Base-by-base conservation (phyloP, 2,888 invertebrate species). In the Magallana nippona region DNA sequence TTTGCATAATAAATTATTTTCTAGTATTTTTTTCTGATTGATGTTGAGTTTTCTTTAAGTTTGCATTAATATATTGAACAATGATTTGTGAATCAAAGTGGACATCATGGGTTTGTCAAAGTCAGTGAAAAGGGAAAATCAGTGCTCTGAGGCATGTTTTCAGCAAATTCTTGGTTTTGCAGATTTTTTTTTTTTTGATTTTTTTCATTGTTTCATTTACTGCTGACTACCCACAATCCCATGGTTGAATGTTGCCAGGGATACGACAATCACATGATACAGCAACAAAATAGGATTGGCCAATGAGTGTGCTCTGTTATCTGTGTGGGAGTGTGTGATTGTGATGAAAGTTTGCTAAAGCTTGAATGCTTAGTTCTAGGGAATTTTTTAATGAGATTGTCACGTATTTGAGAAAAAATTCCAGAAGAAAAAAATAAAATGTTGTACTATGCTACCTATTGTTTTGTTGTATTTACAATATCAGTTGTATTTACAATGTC, bases 321-420 rank as follows among this genome's bases (percentile, higher is more conserved):
- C 32, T 82, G 78, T 58, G 82, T 78, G 78, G 58, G 56, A 62
- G 60, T 57, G 82, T 77, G 19, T 55, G 56, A n/a, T 44, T 83
- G 79, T 71, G 44, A 58, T 60, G 32, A 63, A 56, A 71, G 56
- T 77, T 27, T 82, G 77, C 81, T 79, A 82, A 83, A 86, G 83
- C 84, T 86, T 86, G 80, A 79, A 82, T 71, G 85, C 85, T 86
- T 86, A 86, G 83, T 58, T 82, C 85, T 86, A 84, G 84, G 85
- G 85, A 84, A 86, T 86, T 86, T 85, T 86, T 82, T 84, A 84
- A 86, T 84, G 85, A 86, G 85, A 86, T 86, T 86, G 85, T 86
- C 85, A 86, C 83, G 71, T 86, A 86, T 86, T 86, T 86, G 83
- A 84, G 84, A 82, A 79, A 84, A 86, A 86, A 82, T 84, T 82